A percentile compares a stretch with the other conserved stretches of the same genome.
Conservation (phyloP, 2,797 vertebrate species). For the Chrysocyon brachyurus region DNA sequence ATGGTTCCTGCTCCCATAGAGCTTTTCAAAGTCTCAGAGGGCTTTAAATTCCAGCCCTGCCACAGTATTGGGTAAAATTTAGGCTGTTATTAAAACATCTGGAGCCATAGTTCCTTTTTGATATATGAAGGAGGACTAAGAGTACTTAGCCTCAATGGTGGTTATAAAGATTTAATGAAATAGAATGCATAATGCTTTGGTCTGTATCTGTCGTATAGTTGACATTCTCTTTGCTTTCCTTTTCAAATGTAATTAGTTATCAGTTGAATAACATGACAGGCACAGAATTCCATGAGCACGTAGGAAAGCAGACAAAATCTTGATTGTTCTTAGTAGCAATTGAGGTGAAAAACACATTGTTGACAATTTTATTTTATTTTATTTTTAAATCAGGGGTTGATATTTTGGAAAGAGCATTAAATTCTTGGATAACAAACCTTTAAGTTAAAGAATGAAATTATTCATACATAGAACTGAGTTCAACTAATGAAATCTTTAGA, state of each 20-base stretch:
- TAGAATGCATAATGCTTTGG: background rate
- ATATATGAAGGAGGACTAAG: background rate
- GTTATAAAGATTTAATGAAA: constrained; percentile 20
- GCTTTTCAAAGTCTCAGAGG: background rate
- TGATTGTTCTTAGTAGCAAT: background rate
- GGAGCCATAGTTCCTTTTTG: background rate
- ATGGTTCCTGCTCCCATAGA: background rate
- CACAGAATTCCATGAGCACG: background rate
- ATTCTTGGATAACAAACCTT: constrained; percentile 4
- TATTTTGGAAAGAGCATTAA: background rate
- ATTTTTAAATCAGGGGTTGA: background rate
- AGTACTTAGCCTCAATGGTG: background rate
- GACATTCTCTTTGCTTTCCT: background rate
- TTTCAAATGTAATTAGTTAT: background rate
- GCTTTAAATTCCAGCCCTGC: background rate
- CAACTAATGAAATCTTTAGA: background rate
- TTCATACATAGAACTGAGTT: background rate
- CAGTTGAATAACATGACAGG: background rate
- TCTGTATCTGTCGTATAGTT: background rate
- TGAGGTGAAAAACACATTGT: background rate
- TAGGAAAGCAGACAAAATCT: constrained; percentile 5
- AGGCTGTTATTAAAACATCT: background rate
- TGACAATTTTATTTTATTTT: constrained; percentile 37
- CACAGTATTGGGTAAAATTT: background rate
- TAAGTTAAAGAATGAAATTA: constrained; percentile 19